These are phyloP conservation scores for Petaurus breviceps DNA, from an alignment of 2,113 vertebrate genomes.

Conservation along the genomic window DNA sequence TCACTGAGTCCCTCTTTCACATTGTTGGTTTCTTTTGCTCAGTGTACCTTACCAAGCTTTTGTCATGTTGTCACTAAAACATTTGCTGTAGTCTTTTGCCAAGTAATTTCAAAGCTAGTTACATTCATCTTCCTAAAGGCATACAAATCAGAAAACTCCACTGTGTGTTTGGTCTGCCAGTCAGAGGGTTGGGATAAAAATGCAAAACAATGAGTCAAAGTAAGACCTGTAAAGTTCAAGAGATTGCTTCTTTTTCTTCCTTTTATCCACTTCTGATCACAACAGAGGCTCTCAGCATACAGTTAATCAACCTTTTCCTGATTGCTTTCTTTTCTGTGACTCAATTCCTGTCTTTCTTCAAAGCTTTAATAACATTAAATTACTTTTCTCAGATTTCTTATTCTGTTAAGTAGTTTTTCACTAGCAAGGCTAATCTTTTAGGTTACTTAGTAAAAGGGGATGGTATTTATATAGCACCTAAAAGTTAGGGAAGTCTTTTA, in stretches of 20 bases:
- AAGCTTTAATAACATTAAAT: slow-evolving; percentile 37
- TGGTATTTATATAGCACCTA: background rate
- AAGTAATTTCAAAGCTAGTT: slow-evolving; percentile 56
- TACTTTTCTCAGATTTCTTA: slow-evolving; percentile 62
- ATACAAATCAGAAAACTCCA: slow-evolving; percentile 57
- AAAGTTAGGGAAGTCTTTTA: background rate
- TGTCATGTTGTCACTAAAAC: slow-evolving; percentile 17
- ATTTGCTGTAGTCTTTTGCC: slow-evolving; percentile 63
- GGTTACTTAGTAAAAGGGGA: slow-evolving; percentile 26
- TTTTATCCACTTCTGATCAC: slow-evolving; percentile 37
- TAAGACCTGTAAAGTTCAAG: slow-evolving; percentile 49
- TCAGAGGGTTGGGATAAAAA: slow-evolving; percentile 43
- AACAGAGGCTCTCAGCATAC: background rate
- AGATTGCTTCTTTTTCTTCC: background rate
- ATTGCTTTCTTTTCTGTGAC: slow-evolving; percentile 19
- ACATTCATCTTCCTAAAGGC: slow-evolving; percentile 57
- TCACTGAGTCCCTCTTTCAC: slow-evolving; percentile 15
- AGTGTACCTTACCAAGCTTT: background rate
- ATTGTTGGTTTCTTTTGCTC: slow-evolving; percentile 7
- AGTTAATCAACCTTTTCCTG: slow-evolving; percentile 42
- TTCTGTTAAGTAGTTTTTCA: slow-evolving; percentile 21
- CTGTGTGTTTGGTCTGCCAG: slow-evolving; percentile 50
- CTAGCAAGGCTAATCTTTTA: slow-evolving; percentile 58
- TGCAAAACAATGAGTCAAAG: slow-evolving; percentile 45
- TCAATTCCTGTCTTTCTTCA: slow-evolving; percentile 28